Conservation (phyloP, 2,797 vertebrate genomes). For the Pteronotus mesoamericanus region DNA sequence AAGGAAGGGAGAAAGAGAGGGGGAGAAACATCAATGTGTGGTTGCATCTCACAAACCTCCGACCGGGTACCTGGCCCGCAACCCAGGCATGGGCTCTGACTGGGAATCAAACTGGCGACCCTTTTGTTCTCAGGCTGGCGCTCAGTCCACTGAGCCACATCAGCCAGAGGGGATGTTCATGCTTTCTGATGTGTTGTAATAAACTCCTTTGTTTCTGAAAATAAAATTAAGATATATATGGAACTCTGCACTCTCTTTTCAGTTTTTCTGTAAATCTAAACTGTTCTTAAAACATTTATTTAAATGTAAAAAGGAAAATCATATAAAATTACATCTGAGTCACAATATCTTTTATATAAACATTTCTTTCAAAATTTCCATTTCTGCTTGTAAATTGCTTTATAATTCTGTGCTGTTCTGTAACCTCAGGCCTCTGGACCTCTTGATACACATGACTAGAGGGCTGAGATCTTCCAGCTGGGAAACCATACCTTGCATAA, state of each 20-base stretch:
- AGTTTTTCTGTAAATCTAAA: not conserved
- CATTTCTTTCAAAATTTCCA: not conserved
- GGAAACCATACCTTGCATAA: not conserved
- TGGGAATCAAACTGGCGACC: too few relatives aligned
- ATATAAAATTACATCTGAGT: not conserved
- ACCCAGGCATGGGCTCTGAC: too few relatives aligned
- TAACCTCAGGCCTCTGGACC: not conserved
- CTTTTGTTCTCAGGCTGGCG: too few relatives aligned
- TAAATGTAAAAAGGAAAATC: not conserved
- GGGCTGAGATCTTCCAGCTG: not conserved
- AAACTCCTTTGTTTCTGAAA: not conserved
- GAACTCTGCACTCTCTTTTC: not conserved
- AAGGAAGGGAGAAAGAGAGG: too few relatives aligned
- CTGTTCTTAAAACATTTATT: not conserved
- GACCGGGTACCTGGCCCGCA: too few relatives aligned
- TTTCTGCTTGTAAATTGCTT: not conserved
- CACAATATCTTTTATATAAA: not conserved
- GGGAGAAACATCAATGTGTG: too few relatives aligned
- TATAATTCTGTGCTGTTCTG: not conserved
- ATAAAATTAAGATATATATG: not conserved
- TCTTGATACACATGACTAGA: not conserved
- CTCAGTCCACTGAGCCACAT: too few relatives aligned
- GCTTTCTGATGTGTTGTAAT: not conserved
- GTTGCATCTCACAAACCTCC: too few relatives aligned
- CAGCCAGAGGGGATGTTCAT: not conserved